Percentiles rank a stretch among this genome's conserved stretches.
These are phyloP conservation scores for Anas platyrhynchos DNA, from an alignment of 2,113 vertebrate genomes.

Conservation along the genomic window DNA sequence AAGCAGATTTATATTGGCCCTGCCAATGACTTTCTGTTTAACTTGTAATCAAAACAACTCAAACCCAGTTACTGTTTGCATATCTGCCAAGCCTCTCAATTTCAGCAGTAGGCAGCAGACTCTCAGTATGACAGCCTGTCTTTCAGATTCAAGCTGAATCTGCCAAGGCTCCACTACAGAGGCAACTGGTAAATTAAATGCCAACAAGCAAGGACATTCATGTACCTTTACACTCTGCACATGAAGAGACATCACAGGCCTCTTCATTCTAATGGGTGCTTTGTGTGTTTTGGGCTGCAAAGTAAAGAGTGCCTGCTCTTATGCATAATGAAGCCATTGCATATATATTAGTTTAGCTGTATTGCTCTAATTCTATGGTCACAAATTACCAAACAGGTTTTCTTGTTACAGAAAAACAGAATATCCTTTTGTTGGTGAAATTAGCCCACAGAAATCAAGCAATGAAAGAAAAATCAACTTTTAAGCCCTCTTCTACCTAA, in stretches of 20 bases:
- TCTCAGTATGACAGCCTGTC: slow-evolving; percentile 83
- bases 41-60: slow-evolving; percentile 90
- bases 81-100: slow-evolving; percentile 86
- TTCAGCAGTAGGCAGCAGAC: slow-evolving; percentile 83
- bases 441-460: slow-evolving; percentile 18
- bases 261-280: slow-evolving; percentile 53
- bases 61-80: slow-evolving; percentile 87
- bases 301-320: slow-evolving; percentile 20
- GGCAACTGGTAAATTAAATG: slow-evolving; percentile 84
- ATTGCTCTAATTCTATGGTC: background rate
- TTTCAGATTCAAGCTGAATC: slow-evolving; percentile 83
- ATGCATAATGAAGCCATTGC: background rate
- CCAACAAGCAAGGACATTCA: slow-evolving; percentile 79
- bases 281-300: slow-evolving; percentile 30
- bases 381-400: slow-evolving; percentile 54
- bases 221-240: slow-evolving; percentile 73
- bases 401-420: slow-evolving; percentile 31
- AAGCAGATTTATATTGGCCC: slow-evolving; percentile 81
- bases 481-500: slow-evolving; percentile 36
- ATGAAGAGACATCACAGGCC: slow-evolving; percentile 59
- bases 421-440: slow-evolving; percentile 43
- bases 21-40: slow-evolving; percentile 86
- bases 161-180: slow-evolving; percentile 83
- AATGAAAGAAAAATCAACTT: slow-evolving; percentile 44
- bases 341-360: background rate